These are phyloP conservation scores for Nothocercus nigrocapillus DNA, from an alignment of 2,113 vertebrate species.

Conservation along the genomic window DNA sequence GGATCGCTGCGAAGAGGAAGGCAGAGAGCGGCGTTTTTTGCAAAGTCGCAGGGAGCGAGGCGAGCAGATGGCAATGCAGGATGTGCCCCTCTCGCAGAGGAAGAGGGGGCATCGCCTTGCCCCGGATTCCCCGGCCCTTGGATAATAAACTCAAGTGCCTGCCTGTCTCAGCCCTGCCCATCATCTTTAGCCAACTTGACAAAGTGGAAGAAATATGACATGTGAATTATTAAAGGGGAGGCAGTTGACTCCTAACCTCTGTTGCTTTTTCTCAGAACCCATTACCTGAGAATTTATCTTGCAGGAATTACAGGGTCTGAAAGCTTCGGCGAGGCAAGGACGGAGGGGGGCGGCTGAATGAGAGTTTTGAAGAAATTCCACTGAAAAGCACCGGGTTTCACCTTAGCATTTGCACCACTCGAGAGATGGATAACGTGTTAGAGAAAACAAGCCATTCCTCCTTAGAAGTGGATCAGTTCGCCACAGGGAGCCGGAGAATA, in stretches of 20 bases:
- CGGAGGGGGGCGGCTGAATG: not conserved
- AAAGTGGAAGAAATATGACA: constrained; percentile 79
- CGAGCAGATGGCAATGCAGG: not conserved
- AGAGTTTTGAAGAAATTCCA: constrained; percentile 56
- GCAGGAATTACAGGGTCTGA: constrained; percentile 65
- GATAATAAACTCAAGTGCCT: constrained; percentile 71
- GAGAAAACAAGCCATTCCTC: constrained; percentile 60
- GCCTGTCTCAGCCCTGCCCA: constrained; percentile 59
- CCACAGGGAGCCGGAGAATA: constrained; percentile 51
- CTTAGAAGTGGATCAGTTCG: constrained; percentile 57
- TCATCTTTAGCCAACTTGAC: constrained; percentile 79
- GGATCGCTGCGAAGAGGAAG: not conserved
- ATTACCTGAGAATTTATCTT: constrained; percentile 81
- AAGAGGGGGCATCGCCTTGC: not conserved
- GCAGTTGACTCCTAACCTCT: constrained; percentile 81
- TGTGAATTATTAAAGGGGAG: constrained; percentile 82
- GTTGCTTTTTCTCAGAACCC: constrained; percentile 73
- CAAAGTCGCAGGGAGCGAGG: not conserved
- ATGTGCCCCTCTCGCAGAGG: not conserved
- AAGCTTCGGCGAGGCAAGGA: constrained; percentile 17
- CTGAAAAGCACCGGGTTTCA: constrained; percentile 52
- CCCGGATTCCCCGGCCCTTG: not conserved
- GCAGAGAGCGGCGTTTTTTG: fast-evolving
- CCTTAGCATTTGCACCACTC: constrained; percentile 53
- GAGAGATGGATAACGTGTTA: constrained; percentile 46